Conservation (phyloP, 2,888 invertebrate genomes). For the Lepidonotus clava region DNA sequence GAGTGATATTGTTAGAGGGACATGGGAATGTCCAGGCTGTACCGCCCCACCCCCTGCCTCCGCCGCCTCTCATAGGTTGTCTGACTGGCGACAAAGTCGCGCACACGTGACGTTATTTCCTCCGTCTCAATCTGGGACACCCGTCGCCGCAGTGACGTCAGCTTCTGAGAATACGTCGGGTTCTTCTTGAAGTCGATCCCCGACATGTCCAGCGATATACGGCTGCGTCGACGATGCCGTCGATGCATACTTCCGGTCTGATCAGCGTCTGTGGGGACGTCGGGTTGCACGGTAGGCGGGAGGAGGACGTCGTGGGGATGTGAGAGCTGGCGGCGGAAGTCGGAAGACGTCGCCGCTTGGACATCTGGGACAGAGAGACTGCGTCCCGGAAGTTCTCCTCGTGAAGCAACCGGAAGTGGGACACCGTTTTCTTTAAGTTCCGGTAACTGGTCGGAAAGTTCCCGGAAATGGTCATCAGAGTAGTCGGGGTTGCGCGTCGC, state of each 20-base stretch:
- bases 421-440: too few relatives aligned
- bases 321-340: neutral
- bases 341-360: neutral
- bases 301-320: neutral
- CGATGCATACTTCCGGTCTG: neutral
- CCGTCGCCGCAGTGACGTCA: neutral
- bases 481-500: neutral
- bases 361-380: neutral
- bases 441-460: neutral
- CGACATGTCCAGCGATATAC: neutral
- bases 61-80: neutral
- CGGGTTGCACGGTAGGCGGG: too few relatives aligned
- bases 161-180: neutral
- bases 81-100: neutral
- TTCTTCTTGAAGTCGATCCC: constrained; percentile 7
- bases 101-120: neutral
- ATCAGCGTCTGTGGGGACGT: too few relatives aligned
- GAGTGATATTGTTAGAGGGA: too few relatives aligned
- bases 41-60: neutral
- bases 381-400: neutral
- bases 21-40: neutral
- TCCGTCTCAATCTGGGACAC: constrained; percentile 13
- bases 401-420: neutral
- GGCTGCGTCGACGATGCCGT: neutral
- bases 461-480: too few relatives aligned